Base-by-base conservation (phyloP, 1,140 invertebrate species). In the Tetraneura akinire region DNA sequence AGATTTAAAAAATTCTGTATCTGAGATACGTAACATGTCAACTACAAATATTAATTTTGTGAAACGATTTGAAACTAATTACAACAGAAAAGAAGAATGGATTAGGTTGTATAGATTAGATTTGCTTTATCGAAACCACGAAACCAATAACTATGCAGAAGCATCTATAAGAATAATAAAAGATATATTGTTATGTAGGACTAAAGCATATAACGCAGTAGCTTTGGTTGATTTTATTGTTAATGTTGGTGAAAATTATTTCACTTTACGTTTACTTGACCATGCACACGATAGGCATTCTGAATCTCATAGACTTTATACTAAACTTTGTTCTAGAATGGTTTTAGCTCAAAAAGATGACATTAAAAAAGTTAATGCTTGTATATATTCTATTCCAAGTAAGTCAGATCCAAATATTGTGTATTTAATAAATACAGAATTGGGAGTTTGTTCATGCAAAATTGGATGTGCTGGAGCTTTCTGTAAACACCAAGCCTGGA, bases 201-300 rank as follows among this genome's bases (percentile, higher is more conserved):
- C 23, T 80, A 80, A 64, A 49, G 78, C 78, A 29, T 80, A 60
- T 37, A 80, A 80, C 21, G 57, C 60, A 23, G 78, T 66, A 66
- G 78, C 45, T 29, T 66, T 80, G 14, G 57, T 80, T 6, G 78
- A 80, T 80, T 80, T 80, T 51, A 64, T 80, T 49, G 78, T 66
- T n/a, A 47, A 49, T 66, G 45, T 49, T 18, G 45, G 53, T n/a
- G 62, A 80, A 60, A 49, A 68, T 23, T 80, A 80, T 49, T 64
- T 60, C 51, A 23, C 10, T 21, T 14, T 32, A 66, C 16, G 60
- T 18, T 60, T 80, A 16, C 49, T 66, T 21, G 71, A 53, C 53
- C 47, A 32, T 74, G 71, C 71, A 51, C 53, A 53, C 55, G 53
- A 23, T 32, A 51, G 49, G n/a, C 53, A 53, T 37, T 32, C 14